Evolutionary conservation across 2,888 invertebrate species (phyloP).

Genomic region (Arctia plantaginis): DNA sequence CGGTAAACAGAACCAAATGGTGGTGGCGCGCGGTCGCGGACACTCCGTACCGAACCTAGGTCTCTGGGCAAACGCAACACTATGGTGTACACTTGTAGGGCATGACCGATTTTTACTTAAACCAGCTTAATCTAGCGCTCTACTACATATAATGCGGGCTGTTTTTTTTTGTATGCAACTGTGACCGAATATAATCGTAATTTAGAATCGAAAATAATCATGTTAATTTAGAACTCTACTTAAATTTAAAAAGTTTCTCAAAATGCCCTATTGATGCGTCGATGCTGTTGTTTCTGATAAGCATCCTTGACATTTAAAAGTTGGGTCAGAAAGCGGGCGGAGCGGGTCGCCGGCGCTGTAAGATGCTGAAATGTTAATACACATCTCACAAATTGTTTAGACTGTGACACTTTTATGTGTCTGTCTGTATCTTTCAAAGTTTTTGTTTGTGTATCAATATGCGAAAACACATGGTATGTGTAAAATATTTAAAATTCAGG

Average conservation of each 20-base stretch:
- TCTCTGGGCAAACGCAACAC: conserved; percentile 73
- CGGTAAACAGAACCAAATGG: conserved; percentile 87
- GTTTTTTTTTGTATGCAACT: neutral
- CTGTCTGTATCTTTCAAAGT: neutral
- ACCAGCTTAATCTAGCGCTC: neutral
- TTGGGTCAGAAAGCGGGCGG: neutral
- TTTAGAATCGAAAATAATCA: neutral
- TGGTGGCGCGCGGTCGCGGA: conserved; percentile 86
- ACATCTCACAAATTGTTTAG: neutral
- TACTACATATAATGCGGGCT: conserved; percentile 7
- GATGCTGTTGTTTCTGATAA: neutral
- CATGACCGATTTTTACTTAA: neutral
- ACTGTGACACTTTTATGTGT: neutral
- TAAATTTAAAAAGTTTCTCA: neutral
- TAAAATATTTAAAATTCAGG: neutral
- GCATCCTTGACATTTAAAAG: no score
- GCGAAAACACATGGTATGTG: no score
- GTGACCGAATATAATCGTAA: neutral
- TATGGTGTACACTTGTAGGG: conserved; percentile 2
- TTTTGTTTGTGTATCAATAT: neutral
- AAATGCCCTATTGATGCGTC: neutral
- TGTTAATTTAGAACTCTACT: neutral
- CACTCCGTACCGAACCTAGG: conserved; percentile 97
- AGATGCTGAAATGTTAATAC: neutral
- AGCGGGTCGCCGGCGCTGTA: no score